phyloP scores from a whole-genome alignment of 1,140 invertebrate genomes.

The Sinella curviseta region DNA sequence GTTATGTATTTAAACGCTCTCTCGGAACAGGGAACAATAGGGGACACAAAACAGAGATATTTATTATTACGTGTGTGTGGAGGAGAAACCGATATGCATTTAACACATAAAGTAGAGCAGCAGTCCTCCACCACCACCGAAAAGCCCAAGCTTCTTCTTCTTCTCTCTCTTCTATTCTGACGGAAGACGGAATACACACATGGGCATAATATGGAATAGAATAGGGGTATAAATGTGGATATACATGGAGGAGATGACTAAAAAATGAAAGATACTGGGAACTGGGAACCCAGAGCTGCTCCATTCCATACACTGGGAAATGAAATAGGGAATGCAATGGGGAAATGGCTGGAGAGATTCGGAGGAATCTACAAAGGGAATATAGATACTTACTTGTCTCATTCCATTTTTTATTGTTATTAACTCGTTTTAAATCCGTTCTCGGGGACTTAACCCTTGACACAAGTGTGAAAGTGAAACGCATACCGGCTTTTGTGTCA shows the following conservation, averaged over 20 bases:
- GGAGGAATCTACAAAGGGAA: neutral
- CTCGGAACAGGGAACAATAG: too few relatives aligned
- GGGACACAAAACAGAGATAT: too few relatives aligned
- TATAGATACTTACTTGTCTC: neutral
- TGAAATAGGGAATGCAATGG: neutral
- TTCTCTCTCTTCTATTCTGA: too few relatives aligned
- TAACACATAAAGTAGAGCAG: too few relatives aligned
- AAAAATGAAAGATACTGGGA: neutral
- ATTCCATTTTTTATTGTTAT: neutral
- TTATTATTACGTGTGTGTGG: too few relatives aligned
- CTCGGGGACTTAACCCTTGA: neutral
- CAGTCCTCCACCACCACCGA: too few relatives aligned
- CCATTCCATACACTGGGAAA: neutral
- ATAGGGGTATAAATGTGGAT: neutral
- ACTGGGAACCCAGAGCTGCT: neutral
- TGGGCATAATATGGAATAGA: neutral
- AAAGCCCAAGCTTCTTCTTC: too few relatives aligned
- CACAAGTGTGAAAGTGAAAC: neutral
- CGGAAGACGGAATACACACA: neutral
- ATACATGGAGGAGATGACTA: neutral
- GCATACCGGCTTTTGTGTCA: neutral
- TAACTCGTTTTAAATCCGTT: neutral
- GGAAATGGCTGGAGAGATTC: neutral
- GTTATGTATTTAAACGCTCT: too few relatives aligned
- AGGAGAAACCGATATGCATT: too few relatives aligned